Evolutionary conservation across 2,888 invertebrate species (phyloP).

Genomic region (Hydroisotoma schaefferi): DNA sequence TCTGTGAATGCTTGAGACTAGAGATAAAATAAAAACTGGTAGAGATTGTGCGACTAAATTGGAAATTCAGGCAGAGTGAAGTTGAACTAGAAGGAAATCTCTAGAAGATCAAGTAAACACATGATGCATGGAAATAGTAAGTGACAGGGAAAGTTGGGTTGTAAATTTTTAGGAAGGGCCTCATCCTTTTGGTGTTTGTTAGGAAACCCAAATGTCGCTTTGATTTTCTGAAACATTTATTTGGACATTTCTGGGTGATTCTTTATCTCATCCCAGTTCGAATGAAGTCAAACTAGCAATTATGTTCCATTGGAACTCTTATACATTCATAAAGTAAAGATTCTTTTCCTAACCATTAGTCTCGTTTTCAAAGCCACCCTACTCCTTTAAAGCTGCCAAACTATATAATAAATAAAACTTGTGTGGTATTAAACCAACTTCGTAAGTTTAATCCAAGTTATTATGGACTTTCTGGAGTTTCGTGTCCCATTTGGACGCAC

Average conservation of each 20-base stretch:
- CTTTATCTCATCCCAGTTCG: slow-evolving; percentile 12
- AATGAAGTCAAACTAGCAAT: no score
- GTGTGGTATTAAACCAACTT: no score
- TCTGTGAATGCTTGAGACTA: no score
- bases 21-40: no score
- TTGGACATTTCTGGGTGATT: slow-evolving; percentile 33
- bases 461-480: no score
- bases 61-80: no score
- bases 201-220: slow-evolving; percentile 38
- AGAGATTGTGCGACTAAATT: no score
- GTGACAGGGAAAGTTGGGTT: slow-evolving; percentile 13
- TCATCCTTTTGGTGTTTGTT: slow-evolving; percentile 23
- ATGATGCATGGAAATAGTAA: slow-evolving; percentile 6
- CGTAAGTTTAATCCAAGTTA: no score
- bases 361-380: background rate
- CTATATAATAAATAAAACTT: no score
- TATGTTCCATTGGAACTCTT: background rate
- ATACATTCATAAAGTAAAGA: background rate
- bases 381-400: no score
- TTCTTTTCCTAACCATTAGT: background rate
- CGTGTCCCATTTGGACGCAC: no score
- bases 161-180: slow-evolving; percentile 15
- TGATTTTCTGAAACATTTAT: slow-evolving; percentile 47
- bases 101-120: background rate
- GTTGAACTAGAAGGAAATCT: no score